A percentile compares a stretch with the other conserved stretches of the same genome.
These are phyloP conservation scores for Erpornis zantholeuca DNA, from an alignment of 2,113 vertebrate species.

Conservation along the genomic window DNA sequence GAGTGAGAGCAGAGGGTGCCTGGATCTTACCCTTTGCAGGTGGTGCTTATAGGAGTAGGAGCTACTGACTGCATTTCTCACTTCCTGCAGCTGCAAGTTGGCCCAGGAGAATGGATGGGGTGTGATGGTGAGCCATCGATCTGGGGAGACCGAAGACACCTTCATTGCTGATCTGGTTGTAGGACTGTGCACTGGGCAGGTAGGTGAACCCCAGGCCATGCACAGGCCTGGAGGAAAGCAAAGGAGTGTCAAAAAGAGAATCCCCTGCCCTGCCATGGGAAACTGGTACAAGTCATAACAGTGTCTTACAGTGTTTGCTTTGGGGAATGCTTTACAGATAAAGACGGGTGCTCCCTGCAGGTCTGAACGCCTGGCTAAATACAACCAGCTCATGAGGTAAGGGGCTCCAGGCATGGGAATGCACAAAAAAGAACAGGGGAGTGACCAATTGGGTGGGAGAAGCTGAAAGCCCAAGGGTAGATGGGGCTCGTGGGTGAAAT, in stretches of 20 bases:
- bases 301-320: slow-evolving; percentile 3
- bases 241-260: background rate
- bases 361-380: slow-evolving; percentile 92
- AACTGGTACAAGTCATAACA: background rate
- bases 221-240: background rate
- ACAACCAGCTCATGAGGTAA: slow-evolving; percentile 95
- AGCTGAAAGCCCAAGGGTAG: background rate
- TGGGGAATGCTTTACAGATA: slow-evolving; percentile 78
- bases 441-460: background rate
- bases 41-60: background rate
- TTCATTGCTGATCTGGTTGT: slow-evolving; percentile 95
- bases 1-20: background rate
- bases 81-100: slow-evolving; percentile 83
- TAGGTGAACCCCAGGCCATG: slow-evolving; percentile 40
- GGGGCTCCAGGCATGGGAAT: background rate
- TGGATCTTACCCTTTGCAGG: background rate
- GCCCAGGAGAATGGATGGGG: slow-evolving; percentile 96
- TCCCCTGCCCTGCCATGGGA: background rate
- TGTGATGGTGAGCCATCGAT: slow-evolving; percentile 95
- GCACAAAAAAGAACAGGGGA: background rate
- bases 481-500: background rate
- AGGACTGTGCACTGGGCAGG: slow-evolving; percentile 93
- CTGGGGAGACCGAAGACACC: slow-evolving; percentile 92
- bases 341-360: slow-evolving; percentile 93
- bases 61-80: background rate